Conservation (phyloP, 2,113 vertebrate species). For the Bostrychus sinensis region DNA sequence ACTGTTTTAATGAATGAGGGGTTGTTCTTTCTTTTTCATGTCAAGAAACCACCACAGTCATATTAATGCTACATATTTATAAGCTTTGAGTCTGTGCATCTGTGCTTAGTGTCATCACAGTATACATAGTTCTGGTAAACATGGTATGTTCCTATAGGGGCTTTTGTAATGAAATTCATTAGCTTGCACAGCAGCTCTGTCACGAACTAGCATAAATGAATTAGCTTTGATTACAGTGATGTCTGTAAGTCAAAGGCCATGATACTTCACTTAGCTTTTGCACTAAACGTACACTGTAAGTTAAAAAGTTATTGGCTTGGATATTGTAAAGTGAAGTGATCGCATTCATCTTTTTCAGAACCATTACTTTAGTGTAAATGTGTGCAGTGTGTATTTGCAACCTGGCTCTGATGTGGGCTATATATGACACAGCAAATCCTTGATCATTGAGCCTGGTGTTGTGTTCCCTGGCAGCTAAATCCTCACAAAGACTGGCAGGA, state of each 20-base stretch:
- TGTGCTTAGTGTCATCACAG: not conserved
- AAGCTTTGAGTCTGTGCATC: too few species aligned
- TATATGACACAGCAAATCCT: constrained; percentile 65
- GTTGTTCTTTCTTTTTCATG: too few species aligned
- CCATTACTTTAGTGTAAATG: not conserved
- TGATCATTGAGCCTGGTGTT: constrained; percentile 63
- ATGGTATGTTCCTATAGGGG: not conserved
- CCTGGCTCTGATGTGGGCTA: constrained; percentile 45
- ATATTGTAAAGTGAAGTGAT: not conserved
- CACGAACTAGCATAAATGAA: not conserved
- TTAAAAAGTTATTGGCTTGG: not conserved
- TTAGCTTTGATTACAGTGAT: not conserved
- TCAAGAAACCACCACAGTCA: too few species aligned
- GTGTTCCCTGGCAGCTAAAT: constrained; percentile 63
- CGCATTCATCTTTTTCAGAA: constrained; percentile 2
- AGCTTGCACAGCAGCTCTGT: not conserved
- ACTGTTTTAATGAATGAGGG: too few species aligned
- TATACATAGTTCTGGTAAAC: not conserved
- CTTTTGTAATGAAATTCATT: not conserved
- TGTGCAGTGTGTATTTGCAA: constrained; percentile 21
- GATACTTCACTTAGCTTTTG: not conserved
- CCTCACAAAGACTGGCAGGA: constrained; percentile 51
- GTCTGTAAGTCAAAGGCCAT: not conserved
- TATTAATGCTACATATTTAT: too few species aligned
- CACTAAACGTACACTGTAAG: not conserved